phyloP scores from a whole-genome alignment of 2,888 invertebrate genomes.

The Adela reaumurella region DNA sequence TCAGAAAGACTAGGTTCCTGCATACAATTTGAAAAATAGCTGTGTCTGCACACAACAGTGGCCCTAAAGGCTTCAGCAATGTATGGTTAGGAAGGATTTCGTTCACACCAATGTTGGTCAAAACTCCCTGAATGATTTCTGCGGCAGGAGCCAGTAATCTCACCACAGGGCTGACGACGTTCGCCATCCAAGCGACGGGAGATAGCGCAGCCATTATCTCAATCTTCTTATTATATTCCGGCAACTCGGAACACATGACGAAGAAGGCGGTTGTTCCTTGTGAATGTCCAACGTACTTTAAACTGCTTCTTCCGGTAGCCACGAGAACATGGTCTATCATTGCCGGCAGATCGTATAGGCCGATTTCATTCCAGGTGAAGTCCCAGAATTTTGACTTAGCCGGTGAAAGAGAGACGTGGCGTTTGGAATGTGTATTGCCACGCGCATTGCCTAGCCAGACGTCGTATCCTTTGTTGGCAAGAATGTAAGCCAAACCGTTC shows the following conservation, averaged over 20 bases:
- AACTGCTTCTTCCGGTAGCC: conserved; percentile 41
- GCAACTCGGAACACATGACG: conserved; percentile 54
- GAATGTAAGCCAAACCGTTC: conserved; percentile 57
- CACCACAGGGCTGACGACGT: conserved; percentile 35
- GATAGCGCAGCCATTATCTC: conserved; percentile 55
- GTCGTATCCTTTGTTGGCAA: conserved; percentile 59
- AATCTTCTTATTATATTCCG: conserved; percentile 60
- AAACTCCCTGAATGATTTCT: conserved; percentile 2
- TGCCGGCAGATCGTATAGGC: conserved; percentile 66
- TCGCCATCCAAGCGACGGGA: conserved; percentile 55
- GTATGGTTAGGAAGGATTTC: conserved; percentile 56
- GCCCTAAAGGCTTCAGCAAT: conserved; percentile 32
- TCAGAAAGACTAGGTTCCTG: conserved; percentile 43
- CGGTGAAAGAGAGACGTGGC: conserved; percentile 33
- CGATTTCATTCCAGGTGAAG: conserved; percentile 74
- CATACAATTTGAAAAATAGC: conserved; percentile 35
- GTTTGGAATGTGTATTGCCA: conserved; percentile 62
- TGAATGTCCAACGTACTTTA: conserved; percentile 73
- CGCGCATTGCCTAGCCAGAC: conserved; percentile 75
- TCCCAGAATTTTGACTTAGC: conserved; percentile 47
- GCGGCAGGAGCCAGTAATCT: conserved; percentile 21
- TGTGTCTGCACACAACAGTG: conserved; percentile 25
- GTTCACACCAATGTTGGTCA: conserved; percentile 29
- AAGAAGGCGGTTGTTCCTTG: conserved; percentile 63
- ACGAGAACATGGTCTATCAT: conserved; percentile 63